Base-by-base conservation (phyloP, 2,888 invertebrate genomes). In the Caenorhabditis zanzibari region DNA sequence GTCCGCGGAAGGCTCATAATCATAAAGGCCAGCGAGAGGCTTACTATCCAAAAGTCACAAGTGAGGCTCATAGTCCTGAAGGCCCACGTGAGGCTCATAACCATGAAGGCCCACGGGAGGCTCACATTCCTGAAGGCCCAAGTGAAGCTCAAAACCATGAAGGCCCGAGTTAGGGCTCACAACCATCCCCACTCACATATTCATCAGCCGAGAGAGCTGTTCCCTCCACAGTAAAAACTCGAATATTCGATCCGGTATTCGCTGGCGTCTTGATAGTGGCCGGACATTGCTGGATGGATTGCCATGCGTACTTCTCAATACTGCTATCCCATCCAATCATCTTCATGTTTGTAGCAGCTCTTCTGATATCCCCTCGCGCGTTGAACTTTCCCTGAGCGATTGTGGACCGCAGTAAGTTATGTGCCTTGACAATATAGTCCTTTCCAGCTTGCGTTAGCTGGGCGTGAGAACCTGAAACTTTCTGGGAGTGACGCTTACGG, bases 401-500 rank as follows among this genome's bases (percentile, higher is more conserved):
- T 41, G 41, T 61, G 2, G 61, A 61, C 6, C 61, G 61, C 7
- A 61, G 61, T 10, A 24, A 24, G 61, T 61, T 61, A 16, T 61
- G 61, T 16, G 61, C 41, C 16, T 24, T 61, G 22, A 61, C 41
- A 7, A 61, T 61, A n/a, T 22, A 41, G 16, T 41, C 41, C 10
- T 61, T 61, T 22, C 61, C 61, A 61, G 61, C 61, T 41, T 61
- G 41, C 14, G 61, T 61, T 16, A 61, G 1, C 22, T 61, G 61
- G 26, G 41, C 61, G n/a, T 61, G 1, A 9, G 32, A 24, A 14
- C 41, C 38, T 59, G 22, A 22, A 38, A 22, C n/a, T n/a, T n/a
- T 6, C 26, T 14, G 54, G 14, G 12, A 32, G 10, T 54, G 10
- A 1, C 1, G 9, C 16, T 58, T 32, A 58, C n/a, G 5, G 12